Base-by-base conservation (phyloP, 1,140 invertebrate genomes). In the Bombus fervidus region DNA sequence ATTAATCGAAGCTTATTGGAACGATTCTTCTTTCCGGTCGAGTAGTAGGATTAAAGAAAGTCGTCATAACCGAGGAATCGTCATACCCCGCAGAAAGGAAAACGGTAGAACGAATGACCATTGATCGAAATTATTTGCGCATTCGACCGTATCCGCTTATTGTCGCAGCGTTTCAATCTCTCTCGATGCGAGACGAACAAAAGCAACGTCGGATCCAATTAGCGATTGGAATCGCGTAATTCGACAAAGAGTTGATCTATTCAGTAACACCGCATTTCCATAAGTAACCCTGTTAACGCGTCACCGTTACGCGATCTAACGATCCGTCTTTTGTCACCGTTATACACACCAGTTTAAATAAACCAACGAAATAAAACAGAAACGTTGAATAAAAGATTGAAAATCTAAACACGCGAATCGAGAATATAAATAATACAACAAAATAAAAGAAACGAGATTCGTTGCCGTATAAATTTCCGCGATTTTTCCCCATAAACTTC, bases 201-300 rank as follows among this genome's bases (percentile, higher is more conserved):
- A n/a, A 76, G 53, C 31, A 15, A 13, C 25, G 41, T 25, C 15
- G 47, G 47, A 76, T 76, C 74, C 47, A 76, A 76, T 76, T 76
- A 76, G 31, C 47, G 47, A 25, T 13, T 31, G 34, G 37, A 39
- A 71, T 71, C 68, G 12, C 10, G 68, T 71, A 71, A 72, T 41
- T 76, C 47, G 15, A 59, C 74, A 34, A 57, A 76, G 47, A n/a
- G 74, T 57, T 47, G 74, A 76, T 76, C 34, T 39, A 76, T 76
- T 76, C 74, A n/a, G 74, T 47, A 18, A 76, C 31, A 8, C 47
- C 22, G 74, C 74, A 43, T 76, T 76, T 76, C 53, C 47, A 76
- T 76, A 76, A 57, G 74, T 28, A 76, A 76, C 31, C 47, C 34
- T 22, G 31, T 25, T 9, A 59, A 34, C 47, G 47, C 18, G 47